Conservation (phyloP, 1,140 invertebrate genomes). For the Melitaea cinxia region DNA sequence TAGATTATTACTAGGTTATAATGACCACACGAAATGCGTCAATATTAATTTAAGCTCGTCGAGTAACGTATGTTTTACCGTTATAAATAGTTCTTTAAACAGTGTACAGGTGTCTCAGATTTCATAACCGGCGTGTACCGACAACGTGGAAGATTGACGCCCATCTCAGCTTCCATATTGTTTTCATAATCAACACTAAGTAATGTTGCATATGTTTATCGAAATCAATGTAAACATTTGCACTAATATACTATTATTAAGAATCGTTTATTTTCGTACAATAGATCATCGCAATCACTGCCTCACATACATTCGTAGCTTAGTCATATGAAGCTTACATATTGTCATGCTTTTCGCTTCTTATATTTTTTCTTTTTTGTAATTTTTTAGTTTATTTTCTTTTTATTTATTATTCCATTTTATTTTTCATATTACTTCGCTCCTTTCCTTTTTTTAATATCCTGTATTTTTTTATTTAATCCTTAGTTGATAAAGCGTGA, state of each 20-base stretch:
- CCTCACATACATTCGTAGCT: conserved; percentile 81
- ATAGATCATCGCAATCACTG: conserved; percentile 77
- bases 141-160: neutral
- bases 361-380: conserved; percentile 52
- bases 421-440: conserved; percentile 56
- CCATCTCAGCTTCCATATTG: neutral
- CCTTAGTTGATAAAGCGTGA: conserved; percentile 45
- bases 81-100: conserved; percentile 8
- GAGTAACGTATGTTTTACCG: neutral
- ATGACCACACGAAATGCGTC: conserved; percentile 24
- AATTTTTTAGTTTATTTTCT: conserved; percentile 51
- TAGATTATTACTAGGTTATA: conserved; percentile 8
- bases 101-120: neutral
- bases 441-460: conserved; percentile 62
- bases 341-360: conserved; percentile 76
- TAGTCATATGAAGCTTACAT: conserved; percentile 74
- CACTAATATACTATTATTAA: conserved; percentile 30
- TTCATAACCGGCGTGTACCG: conserved; percentile 1
- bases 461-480: conserved; percentile 51
- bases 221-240: conserved; percentile 22
- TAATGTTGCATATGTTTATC: neutral
- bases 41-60: conserved; percentile 19
- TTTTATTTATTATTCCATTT: conserved; percentile 52
- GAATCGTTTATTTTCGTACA: conserved; percentile 36
- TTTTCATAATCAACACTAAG: neutral